Conservation (phyloP, 2,888 invertebrate species). For the Drosophila birchii region DNA sequence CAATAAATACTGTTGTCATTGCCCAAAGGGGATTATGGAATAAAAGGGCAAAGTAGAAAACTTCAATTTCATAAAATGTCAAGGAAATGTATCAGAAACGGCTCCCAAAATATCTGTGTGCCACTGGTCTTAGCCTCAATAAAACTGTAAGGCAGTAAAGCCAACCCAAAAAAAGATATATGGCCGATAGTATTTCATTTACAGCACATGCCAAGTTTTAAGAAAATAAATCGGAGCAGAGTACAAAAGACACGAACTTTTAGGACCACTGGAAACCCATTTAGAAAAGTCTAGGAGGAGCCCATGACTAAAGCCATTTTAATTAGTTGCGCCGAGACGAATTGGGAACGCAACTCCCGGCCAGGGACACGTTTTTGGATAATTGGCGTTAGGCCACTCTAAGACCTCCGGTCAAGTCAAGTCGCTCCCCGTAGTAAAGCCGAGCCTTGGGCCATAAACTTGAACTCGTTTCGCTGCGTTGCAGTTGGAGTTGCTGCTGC, state of each 20-base stretch:
- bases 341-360: slow-evolving; percentile 29
- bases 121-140: slow-evolving; percentile 9
- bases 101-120: background rate
- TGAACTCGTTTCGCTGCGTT: slow-evolving; percentile 77
- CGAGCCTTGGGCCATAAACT: slow-evolving; percentile 72
- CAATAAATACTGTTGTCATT: slow-evolving; percentile 2
- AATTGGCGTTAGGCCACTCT: slow-evolving; percentile 75
- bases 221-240: slow-evolving; percentile 16
- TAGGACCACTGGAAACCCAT: slow-evolving; percentile 1
- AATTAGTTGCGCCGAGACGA: slow-evolving; percentile 34
- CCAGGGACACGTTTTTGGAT: slow-evolving; percentile 47
- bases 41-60: background rate
- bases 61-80: background rate
- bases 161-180: background rate
- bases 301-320: slow-evolving; percentile 38
- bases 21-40: slow-evolving; percentile 1
- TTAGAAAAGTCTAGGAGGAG: background rate
- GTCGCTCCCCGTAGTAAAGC: slow-evolving; percentile 19
- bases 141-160: background rate
- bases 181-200: background rate
- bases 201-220: slow-evolving; percentile 12
- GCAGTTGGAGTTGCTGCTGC: slow-evolving; percentile 28
- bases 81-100: background rate
- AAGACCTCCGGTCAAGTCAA: slow-evolving; percentile 43
- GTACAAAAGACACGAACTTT: background rate